Conservation (phyloP, 2,888 invertebrate species). For the Ophion ellenae region DNA sequence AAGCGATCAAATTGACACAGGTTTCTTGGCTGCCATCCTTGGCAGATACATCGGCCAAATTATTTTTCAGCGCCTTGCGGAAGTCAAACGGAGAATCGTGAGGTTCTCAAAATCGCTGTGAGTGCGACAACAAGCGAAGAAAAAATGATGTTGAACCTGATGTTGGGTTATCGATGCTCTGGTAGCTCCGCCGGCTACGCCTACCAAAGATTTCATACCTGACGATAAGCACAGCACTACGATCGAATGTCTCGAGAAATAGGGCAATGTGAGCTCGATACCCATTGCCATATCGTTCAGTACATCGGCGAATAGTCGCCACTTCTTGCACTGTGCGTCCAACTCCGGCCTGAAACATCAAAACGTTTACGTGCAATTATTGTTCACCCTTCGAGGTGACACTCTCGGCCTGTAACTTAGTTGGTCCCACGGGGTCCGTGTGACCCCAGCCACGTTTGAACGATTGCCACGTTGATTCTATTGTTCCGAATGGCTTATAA, state of each 20-base stretch:
- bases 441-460: too few relatives aligned
- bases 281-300: constrained; percentile 96
- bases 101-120: background rate
- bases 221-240: constrained; percentile 90
- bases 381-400: too few relatives aligned
- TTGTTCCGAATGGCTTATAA: too few relatives aligned
- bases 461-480: too few relatives aligned
- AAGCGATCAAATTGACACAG: constrained; percentile 95
- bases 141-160: constrained; percentile 84
- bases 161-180: constrained; percentile 96
- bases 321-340: constrained; percentile 97
- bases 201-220: constrained; percentile 92
- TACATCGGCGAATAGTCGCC: constrained; percentile 97
- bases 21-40: constrained; percentile 99
- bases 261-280: constrained; percentile 93
- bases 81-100: constrained; percentile 5
- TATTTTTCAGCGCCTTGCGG: constrained; percentile 90
- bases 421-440: too few relatives aligned
- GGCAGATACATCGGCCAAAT: constrained; percentile 96
- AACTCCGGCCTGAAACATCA: constrained; percentile 86
- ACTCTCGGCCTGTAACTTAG: too few relatives aligned
- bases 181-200: constrained; percentile 93
- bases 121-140: background rate
- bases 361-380: constrained; percentile 2
- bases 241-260: constrained; percentile 87